Evolutionary conservation across 2,888 invertebrate genomes (phyloP), one percentile per base, ranked within the genome.

Genomic region (Adela reaumurella): DNA sequence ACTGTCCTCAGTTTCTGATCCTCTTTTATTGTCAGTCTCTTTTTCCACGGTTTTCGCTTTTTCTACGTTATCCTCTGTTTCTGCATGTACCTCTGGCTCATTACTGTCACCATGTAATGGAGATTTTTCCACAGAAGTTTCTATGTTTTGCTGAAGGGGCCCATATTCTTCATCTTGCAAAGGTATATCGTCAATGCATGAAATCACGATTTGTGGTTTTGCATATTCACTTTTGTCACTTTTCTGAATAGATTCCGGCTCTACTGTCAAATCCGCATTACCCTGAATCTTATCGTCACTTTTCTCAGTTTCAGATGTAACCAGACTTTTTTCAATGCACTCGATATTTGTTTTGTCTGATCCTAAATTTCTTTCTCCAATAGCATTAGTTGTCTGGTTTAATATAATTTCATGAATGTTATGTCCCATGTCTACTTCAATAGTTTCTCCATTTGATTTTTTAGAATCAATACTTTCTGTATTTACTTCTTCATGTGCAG

Each of bases 361-460:
- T 17, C 14, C 47, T 17, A 51, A 51, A 19, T 56, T 63, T 52
- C 68, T 68, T 0, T 17, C 42, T 17, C 11, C 68, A 67, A 47
- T 67, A 63, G 10, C 70, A 66, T 56, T 16, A 17, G 17, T 47
- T 41, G 10, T 35, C 6, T n/a, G 18, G n/a, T 29, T 35, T 17
- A 24, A 24, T 24, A 24, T 24, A 24, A 24, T 24, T 8, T 24
- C n/a, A n/a, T n/a, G n/a, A n/a, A n/a, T n/a, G n/a, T n/a, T n/a
- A n/a, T n/a, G n/a, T n/a, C n/a, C n/a, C n/a, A n/a, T n/a, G n/a
- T n/a, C n/a, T n/a, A n/a, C n/a, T n/a, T n/a, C n/a, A n/a, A n/a
- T n/a, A n/a, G n/a, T n/a, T n/a, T n/a, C n/a, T n/a, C n/a, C n/a
- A n/a, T n/a, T n/a, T n/a, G n/a, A n/a, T n/a, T n/a, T n/a, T n/a